Conservation (phyloP, 2,888 invertebrate genomes). For the Tanypteryx hageni region DNA sequence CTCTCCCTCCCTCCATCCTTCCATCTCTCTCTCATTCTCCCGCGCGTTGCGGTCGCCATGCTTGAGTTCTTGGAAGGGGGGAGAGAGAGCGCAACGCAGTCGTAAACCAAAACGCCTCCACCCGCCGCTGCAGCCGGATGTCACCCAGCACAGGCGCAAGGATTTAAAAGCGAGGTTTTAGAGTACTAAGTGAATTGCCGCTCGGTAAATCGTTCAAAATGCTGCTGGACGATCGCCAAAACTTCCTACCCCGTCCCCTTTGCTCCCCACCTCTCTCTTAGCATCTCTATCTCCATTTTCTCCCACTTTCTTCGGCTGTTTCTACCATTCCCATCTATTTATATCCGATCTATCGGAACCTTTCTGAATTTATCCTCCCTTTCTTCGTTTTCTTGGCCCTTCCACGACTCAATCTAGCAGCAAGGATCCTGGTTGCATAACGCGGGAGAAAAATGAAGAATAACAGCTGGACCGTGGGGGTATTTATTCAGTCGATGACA, state of each 20-base stretch:
- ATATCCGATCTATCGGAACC: background rate
- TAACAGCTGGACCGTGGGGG: background rate
- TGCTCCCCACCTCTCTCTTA: background rate
- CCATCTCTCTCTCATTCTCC: background rate
- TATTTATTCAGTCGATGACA: slow-evolving; percentile 33
- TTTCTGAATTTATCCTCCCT: background rate
- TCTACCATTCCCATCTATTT: background rate
- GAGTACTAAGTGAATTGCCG: slow-evolving; percentile 40
- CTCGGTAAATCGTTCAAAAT: slow-evolving; percentile 41
- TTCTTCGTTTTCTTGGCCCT: background rate
- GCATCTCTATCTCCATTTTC: background rate
- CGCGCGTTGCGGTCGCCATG: too few relatives aligned
- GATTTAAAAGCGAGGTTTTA: slow-evolving; percentile 29
- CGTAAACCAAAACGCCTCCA: slow-evolving; percentile 46
- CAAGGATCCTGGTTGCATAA: background rate
- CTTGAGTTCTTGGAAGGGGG: background rate
- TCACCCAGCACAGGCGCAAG: background rate
- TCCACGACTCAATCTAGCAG: background rate
- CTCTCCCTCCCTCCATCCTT: background rate
- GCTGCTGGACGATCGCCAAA: background rate
- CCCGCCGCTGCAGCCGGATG: slow-evolving; percentile 18
- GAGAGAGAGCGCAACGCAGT: background rate
- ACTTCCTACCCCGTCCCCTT: background rate
- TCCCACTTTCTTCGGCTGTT: background rate
- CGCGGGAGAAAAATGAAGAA: background rate